Conservation (phyloP, 2,888 invertebrate genomes). For the Ormia ochracea region DNA sequence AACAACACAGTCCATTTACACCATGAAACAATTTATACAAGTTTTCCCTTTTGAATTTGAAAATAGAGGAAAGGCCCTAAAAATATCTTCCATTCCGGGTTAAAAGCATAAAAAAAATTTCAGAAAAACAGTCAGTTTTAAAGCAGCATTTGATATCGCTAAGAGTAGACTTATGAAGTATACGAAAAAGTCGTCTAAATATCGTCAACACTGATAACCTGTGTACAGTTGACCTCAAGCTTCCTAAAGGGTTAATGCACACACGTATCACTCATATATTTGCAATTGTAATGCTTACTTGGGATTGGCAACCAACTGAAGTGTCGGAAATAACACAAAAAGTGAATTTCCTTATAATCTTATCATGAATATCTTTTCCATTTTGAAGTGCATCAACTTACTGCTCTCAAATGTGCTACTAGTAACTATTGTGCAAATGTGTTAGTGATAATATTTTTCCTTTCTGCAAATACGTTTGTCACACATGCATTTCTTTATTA, state of each 20-base stretch:
- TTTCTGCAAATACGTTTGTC: not conserved
- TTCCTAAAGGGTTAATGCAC: not conserved
- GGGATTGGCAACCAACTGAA: slow-evolving; percentile 23
- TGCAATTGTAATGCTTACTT: not conserved
- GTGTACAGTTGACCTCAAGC: too few species aligned
- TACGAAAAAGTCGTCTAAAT: too few species aligned
- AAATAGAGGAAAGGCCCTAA: too few species aligned
- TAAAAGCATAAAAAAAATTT: too few species aligned
- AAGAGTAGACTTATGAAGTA: too few species aligned
- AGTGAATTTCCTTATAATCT: slow-evolving; percentile 7
- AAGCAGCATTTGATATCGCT: too few species aligned
- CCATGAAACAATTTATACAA: too few species aligned
- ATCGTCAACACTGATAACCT: too few species aligned
- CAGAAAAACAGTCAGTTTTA: too few species aligned
- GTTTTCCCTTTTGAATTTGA: too few species aligned
- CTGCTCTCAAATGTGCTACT: slow-evolving; percentile 3
- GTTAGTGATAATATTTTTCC: slow-evolving; percentile 1
- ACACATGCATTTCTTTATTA: slow-evolving; percentile 4
- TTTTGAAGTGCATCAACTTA: slow-evolving; percentile 33
- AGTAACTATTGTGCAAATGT: not conserved
- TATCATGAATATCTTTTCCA: slow-evolving; percentile 25
- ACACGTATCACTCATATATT: not conserved
- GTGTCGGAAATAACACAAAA: slow-evolving; percentile 20
- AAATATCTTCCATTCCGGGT: too few species aligned
- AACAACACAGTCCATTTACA: too few species aligned